A percentile compares a stretch with the other conserved stretches of the same genome.
phyloP scores from a whole-genome alignment of 1,140 invertebrate genomes.

The Protaetia brevitarsis region DNA sequence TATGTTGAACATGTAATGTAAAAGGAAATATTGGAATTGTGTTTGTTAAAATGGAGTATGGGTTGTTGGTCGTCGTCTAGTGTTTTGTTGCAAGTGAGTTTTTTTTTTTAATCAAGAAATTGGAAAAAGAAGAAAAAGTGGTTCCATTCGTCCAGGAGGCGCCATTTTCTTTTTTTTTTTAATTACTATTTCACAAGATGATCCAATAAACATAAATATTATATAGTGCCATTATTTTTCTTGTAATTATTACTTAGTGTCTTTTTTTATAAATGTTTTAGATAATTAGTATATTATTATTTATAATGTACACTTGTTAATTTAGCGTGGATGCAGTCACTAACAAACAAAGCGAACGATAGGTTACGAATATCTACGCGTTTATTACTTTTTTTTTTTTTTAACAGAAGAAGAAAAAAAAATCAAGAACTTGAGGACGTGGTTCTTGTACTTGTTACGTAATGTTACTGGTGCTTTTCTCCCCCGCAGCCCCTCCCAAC shows the following conservation, averaged over 20 bases:
- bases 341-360: slow-evolving; percentile 33
- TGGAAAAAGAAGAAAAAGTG: slow-evolving; percentile 18
- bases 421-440: slow-evolving; percentile 16
- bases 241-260: slow-evolving; percentile 45
- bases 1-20: background rate
- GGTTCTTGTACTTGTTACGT: slow-evolving; percentile 27
- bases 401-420: too few species aligned
- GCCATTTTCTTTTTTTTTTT: background rate
- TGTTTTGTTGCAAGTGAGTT: background rate
- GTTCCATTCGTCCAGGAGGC: slow-evolving; percentile 25
- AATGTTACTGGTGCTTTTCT: slow-evolving; percentile 45
- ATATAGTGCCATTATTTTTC: slow-evolving; percentile 49
- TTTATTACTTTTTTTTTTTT: too few species aligned
- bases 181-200: too few species aligned
- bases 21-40: background rate
- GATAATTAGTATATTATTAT: slow-evolving; percentile 46
- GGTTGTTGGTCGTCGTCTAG: too few species aligned
- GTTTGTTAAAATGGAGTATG: too few species aligned
- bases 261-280: slow-evolving; percentile 49
- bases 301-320: slow-evolving; percentile 49
- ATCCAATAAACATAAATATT: slow-evolving; percentile 40
- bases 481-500: slow-evolving; percentile 37
- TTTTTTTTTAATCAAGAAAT: background rate
- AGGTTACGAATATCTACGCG: too few species aligned
- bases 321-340: slow-evolving; percentile 47